Base-by-base conservation (phyloP, 2,113 vertebrate genomes). In the Cervus canadensis region DNA sequence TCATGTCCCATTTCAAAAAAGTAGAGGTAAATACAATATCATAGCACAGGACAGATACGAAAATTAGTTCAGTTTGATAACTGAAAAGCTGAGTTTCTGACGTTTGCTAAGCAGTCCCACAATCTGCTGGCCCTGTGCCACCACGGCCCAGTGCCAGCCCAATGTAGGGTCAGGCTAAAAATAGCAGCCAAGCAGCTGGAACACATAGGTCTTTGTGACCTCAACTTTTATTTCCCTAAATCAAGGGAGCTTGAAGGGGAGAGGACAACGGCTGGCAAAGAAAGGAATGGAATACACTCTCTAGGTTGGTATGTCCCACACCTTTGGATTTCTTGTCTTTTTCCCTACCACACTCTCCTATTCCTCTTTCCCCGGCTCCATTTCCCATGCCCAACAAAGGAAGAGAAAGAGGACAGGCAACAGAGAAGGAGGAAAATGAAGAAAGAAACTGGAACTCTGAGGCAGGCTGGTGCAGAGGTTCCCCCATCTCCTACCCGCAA, bases 181-280 rank as follows among this genome's bases (percentile, higher is more conserved):
- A 98, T 97, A 98, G 93, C 91, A 97, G 71, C 79, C 92, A 89
- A 87, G 79, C 87, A 98, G 97, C 97, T 98, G 87, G 91, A 98
- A 97, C 95, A 97, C 94, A 98, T 4, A 97, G 98, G 91, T 97
- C 94, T 91, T 71, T 96, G 86, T 97, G 97, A 98, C 94, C 91
- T 97, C 96, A 91, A 43, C 50, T 94, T 92, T 92, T 87, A 94
- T 74, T 93, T 93, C 91, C 96, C 82, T 96, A 95, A 95, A 93
- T 81, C 62, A 89, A 84, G 79, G 67, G 79, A 84, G 56, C 9
- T 0, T 81, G n/a, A 19, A 79, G 26, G 48, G 54, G 36, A 43
- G 62, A 28, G 14, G 62, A 45, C 87, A 85, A 92, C 8, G 19
- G 26, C 33, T 84, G 9, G 26, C 25, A 81, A 84, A 7, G 25